Conservation (phyloP, 2,113 vertebrate genomes). For the Synchiropus splendidus region DNA sequence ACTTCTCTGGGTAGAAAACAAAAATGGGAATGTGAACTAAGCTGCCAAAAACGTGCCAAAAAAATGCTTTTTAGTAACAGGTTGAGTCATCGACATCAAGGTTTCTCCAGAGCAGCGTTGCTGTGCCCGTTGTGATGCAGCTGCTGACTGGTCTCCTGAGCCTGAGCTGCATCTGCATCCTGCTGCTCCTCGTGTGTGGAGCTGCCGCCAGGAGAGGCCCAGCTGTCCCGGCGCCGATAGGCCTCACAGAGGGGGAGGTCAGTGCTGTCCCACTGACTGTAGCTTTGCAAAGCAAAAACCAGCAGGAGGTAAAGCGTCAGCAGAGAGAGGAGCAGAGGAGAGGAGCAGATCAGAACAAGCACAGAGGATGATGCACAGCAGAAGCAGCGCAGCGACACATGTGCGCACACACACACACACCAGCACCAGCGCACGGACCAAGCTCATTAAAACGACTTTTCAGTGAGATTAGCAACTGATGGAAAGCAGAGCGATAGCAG, state of each 20-base stretch:
- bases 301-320: conserved; percentile 54
- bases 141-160: conserved; percentile 58
- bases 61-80: not conserved
- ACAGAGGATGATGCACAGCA: conserved; percentile 25
- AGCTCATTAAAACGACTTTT: not conserved
- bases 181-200: conserved; percentile 54
- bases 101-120: conserved; percentile 49
- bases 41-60: not conserved
- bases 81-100: conserved; percentile 9
- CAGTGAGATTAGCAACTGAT: conserved; percentile 38
- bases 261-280: conserved; percentile 85
- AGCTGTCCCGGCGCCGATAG: conserved; percentile 77
- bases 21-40: not conserved
- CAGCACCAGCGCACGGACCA: conserved; percentile 21
- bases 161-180: conserved; percentile 44
- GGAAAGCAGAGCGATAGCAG: conserved; percentile 36
- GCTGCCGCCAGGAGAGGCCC: conserved; percentile 67
- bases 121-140: conserved; percentile 78
- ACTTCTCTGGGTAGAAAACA: too few species aligned
- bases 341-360: conserved; percentile 54
- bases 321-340: conserved; percentile 53
- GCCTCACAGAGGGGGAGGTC: conserved; percentile 90
- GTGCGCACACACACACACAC: conserved; percentile 12
- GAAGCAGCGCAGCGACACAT: conserved; percentile 17
- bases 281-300: conserved; percentile 80